phyloP scores from a whole-genome alignment of 2,113 vertebrate species.

The Archocentrus centrarchus region DNA sequence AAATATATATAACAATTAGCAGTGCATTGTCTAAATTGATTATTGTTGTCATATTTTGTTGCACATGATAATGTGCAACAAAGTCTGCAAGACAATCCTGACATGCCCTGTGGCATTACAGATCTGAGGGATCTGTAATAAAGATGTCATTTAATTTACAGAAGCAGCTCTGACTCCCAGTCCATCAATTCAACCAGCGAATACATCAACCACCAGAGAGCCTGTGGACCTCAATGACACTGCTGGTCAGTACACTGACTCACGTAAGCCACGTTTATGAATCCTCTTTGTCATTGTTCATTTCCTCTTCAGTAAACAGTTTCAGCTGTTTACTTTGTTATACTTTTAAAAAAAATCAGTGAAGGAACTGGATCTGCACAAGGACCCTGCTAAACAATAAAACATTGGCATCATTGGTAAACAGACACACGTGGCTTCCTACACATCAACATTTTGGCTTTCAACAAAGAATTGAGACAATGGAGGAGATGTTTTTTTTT shows the following conservation, averaged over 20 bases:
- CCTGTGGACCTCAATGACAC: slow-evolving; percentile 41
- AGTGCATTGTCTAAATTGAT: not conserved
- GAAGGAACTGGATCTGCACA: fast-evolving
- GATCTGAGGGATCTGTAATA: not conserved
- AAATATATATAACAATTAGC: not conserved
- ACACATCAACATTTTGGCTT: not conserved
- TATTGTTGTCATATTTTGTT: not conserved
- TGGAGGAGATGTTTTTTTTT: not conserved
- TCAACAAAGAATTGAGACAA: not conserved
- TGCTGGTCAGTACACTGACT: slow-evolving; percentile 32
- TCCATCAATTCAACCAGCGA: not conserved
- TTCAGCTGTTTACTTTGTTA: not conserved
- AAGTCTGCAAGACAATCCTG: not conserved
- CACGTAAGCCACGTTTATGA: not conserved
- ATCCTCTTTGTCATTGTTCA: not conserved
- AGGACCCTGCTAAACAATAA: not conserved
- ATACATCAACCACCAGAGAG: slow-evolving; percentile 36
- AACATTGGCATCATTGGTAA: not conserved
- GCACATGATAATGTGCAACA: not conserved
- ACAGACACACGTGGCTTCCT: not conserved
- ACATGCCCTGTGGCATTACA: not conserved
- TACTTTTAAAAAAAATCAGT: not conserved
- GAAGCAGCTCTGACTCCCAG: slow-evolving; percentile 6
- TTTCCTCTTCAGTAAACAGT: not conserved
- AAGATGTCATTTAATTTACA: slow-evolving; percentile 20